phyloP scores from a whole-genome alignment of 2,113 vertebrate species.

The Oncorhynchus keta region DNA sequence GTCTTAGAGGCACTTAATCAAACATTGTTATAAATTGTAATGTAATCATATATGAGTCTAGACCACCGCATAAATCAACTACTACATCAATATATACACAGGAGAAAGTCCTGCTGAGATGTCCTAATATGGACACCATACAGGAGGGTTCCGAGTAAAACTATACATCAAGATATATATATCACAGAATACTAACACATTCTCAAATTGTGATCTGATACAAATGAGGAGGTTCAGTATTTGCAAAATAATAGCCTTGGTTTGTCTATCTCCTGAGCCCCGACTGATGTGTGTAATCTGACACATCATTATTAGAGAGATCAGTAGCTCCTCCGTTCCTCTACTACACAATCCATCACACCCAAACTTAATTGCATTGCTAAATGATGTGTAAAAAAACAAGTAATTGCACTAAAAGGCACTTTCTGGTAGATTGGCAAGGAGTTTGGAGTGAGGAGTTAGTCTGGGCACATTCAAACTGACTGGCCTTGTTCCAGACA shows the following conservation, averaged over 20 bases:
- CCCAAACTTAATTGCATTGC: conserved; percentile 74
- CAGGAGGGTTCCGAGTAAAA: no score
- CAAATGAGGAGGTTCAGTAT: not conserved
- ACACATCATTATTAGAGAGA: conserved; percentile 72
- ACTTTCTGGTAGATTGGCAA: conserved; percentile 52
- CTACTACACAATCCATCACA: conserved; percentile 73
- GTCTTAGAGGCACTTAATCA: no score
- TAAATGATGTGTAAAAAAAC: conserved; percentile 79
- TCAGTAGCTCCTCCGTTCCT: conserved; percentile 61
- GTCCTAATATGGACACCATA: no score
- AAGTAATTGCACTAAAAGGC: conserved; percentile 76
- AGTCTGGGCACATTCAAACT: conserved; percentile 33
- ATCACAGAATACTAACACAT: no score
- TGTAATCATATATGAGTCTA: no score
- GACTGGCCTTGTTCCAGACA: conserved; percentile 17
- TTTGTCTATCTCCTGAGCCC: conserved; percentile 56
- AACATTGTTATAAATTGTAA: no score
- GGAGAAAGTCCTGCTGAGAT: not conserved
- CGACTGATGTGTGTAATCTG: conserved; percentile 67
- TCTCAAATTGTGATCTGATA: no score
- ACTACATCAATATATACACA: not conserved
- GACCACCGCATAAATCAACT: not conserved
- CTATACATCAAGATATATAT: no score
- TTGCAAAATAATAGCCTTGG: conserved; percentile 46
- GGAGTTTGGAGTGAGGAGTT: conserved; percentile 7